Percentiles rank a stretch among this genome's conserved stretches.
phyloP scores from a whole-genome alignment of 2,888 invertebrate genomes.

The Ornithoptera alexandrae region DNA sequence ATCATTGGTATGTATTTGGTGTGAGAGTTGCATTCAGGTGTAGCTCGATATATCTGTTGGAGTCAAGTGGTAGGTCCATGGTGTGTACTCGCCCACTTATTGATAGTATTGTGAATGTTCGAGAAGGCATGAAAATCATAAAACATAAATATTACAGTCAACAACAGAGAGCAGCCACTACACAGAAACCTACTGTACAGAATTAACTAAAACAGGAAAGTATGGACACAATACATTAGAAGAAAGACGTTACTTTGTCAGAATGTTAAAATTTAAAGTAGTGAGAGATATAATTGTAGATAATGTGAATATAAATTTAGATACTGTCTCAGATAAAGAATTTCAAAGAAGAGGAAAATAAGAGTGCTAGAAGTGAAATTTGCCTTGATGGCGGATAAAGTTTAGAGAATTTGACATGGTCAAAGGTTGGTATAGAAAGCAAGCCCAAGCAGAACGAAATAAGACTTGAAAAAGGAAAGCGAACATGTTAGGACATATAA shows the following conservation, averaged over 20 bases:
- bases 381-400: conserved; percentile 52
- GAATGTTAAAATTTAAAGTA: conserved; percentile 43
- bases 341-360: conserved; percentile 51
- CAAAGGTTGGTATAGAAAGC: conserved; percentile 64
- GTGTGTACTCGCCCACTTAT: conserved; percentile 73
- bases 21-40: conserved; percentile 75
- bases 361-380: conserved; percentile 61
- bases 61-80: conserved; percentile 75
- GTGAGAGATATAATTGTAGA: conserved; percentile 10
- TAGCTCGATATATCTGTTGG: conserved; percentile 77
- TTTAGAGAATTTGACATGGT: conserved; percentile 49
- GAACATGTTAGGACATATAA: conserved; percentile 59
- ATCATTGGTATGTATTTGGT: conserved; percentile 67
- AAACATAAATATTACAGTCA: conserved; percentile 77
- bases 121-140: conserved; percentile 79
- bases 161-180: conserved; percentile 81
- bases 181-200: conserved; percentile 72
- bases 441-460: conserved; percentile 75
- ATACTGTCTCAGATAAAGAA: conserved; percentile 39
- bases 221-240: conserved; percentile 58
- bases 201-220: conserved; percentile 72
- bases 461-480: conserved; percentile 62
- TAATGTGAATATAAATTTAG: conserved; percentile 16
- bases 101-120: conserved; percentile 79
- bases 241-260: conserved; percentile 43